A percentile compares a stretch with the other conserved stretches of the same genome.
These are phyloP conservation scores for Nomada ferruginata DNA, from an alignment of 2,888 invertebrate genomes.

Conservation along the genomic window DNA sequence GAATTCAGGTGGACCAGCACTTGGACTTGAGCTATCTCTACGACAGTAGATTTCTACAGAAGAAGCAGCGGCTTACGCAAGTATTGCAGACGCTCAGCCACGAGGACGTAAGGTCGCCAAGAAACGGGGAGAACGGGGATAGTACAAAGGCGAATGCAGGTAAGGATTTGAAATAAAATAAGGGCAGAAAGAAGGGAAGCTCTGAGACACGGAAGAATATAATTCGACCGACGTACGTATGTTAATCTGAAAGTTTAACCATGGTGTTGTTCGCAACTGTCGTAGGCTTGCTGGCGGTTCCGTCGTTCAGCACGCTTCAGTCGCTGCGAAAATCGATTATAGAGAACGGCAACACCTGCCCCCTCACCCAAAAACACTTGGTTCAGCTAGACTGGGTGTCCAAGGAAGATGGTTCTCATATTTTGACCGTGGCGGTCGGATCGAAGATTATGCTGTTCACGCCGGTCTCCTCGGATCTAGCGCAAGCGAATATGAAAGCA, in stretches of 20 bases:
- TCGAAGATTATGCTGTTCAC: slow-evolving; percentile 96
- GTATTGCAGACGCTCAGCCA: slow-evolving; percentile 92
- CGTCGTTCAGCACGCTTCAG: slow-evolving; percentile 95
- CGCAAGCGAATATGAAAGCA: slow-evolving; percentile 96
- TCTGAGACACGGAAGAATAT: not conserved
- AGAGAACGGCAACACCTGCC: slow-evolving; percentile 96
- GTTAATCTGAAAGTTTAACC: not conserved
- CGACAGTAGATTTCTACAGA: slow-evolving; percentile 91
- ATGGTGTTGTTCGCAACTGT: slow-evolving; percentile 11
- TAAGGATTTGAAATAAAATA: not conserved
- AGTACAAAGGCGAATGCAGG: slow-evolving; percentile 84
- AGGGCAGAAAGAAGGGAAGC: not conserved
- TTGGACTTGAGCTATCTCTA: slow-evolving; percentile 93
- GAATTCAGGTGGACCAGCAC: slow-evolving; percentile 92
- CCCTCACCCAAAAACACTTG: slow-evolving; percentile 95
- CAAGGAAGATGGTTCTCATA: slow-evolving; percentile 99
- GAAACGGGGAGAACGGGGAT: slow-evolving; percentile 86
- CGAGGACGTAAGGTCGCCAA: slow-evolving; percentile 88
- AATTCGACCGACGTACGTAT: no score
- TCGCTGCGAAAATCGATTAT: slow-evolving; percentile 94
- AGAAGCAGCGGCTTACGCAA: slow-evolving; percentile 92
- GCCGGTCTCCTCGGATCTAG: slow-evolving; percentile 96
- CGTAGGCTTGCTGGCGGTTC: slow-evolving; percentile 91
- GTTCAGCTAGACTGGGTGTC: slow-evolving; percentile 99
- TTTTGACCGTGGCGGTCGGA: slow-evolving; percentile 97